Evolutionary conservation across 2,797 vertebrate species (phyloP), one percentile per base, ranked within the genome.

Genomic region (Tolypeutes matacus): DNA sequence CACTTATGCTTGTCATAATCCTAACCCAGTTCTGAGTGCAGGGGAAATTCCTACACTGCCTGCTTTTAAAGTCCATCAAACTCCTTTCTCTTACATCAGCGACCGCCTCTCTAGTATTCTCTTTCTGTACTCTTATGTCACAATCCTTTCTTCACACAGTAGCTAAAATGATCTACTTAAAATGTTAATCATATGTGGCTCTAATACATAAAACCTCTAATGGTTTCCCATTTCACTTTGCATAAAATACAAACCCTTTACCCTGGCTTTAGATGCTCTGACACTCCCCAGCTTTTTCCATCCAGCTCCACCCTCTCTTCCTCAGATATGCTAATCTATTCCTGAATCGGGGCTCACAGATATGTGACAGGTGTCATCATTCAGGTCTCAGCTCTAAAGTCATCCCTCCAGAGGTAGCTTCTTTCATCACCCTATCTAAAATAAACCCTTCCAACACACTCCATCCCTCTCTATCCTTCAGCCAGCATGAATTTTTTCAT

Each of bases 131-230:
- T 11, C 34, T 46, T 70, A 65, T 29, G 72, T 49, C 36, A 72
- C 36, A 65, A 29, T 64, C 85, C 31, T 69, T 39, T 69, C 85
- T 69, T 85, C 42, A 62, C 31, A 65, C 25, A 39, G 73, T 2
- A 72, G 77, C 46, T 67, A 72, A 84, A 70, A 65, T 64, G 31
- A 78, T 73, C 64, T 75, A 80, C 51, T 94, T 70, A 69, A 92
- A 96, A 49, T 7, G 13, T 56, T 65, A 31, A 73, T 53, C 64
- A 12, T 31, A 4, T 46, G 51, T 53, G 91, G 31, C 56, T 65
- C 10, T 78, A 34, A 77, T 39, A 72, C 20, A 51, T 78, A 73
- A 91, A 20, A 23, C 4, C 70, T 91, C 60, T 67, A 51, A 9
- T 73, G 49, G 21, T 80, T 92, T 88, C 65, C 58, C 49, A 27